Conservation (phyloP, 1,140 invertebrate species). For the Ceratitis capitata region DNA sequence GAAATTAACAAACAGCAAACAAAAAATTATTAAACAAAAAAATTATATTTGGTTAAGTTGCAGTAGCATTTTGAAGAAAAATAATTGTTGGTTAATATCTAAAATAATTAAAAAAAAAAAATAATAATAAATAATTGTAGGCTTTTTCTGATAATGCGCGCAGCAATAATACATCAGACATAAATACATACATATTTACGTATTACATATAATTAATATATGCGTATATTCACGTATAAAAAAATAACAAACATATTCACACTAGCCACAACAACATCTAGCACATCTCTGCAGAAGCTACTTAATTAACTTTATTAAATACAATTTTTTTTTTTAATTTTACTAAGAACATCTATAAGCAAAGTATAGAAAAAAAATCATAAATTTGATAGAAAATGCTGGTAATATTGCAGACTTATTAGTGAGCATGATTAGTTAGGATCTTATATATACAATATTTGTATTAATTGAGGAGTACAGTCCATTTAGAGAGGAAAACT, state of each 20-base stretch:
- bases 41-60: background rate
- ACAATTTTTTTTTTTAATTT: no score
- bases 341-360: background rate
- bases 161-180: conserved; percentile 9
- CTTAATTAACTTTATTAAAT: conserved; percentile 10
- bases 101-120: background rate
- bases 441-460: no score
- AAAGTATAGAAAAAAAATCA: no score
- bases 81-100: background rate
- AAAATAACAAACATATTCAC: background rate
- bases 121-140: background rate
- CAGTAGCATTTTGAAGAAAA: background rate
- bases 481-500: no score
- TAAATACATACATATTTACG: background rate
- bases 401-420: no score
- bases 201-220: background rate
- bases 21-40: background rate
- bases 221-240: background rate
- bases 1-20: conserved; percentile 13
- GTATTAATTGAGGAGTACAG: no score
- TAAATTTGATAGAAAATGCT: no score
- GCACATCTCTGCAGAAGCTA: conserved; percentile 1
- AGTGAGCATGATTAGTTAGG: no score
- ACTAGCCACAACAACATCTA: conserved; percentile 17
- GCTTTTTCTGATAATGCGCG: conserved; percentile 3